Percentiles rank a stretch among this genome's conserved stretches.
Evolutionary conservation across 2,797 vertebrate genomes (phyloP).

Genomic region (Alcedo quadribrachys): DNA sequence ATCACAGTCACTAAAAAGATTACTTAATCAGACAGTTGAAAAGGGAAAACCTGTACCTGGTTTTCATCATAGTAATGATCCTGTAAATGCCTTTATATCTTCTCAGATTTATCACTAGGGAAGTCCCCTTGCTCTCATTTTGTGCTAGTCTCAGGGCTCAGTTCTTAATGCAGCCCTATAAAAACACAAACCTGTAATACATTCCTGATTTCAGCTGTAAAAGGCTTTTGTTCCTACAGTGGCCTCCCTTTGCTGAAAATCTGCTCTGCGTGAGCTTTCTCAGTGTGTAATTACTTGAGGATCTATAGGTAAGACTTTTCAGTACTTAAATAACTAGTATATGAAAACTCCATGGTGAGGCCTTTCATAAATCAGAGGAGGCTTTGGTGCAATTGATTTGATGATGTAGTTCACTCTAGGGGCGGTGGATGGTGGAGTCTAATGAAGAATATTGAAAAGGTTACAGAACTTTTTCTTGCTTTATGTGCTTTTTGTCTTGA

Average conservation of each 20-base stretch:
- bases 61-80: slow-evolving; percentile 87
- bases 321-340: slow-evolving; percentile 71
- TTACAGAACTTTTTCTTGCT: slow-evolving; percentile 55
- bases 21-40: slow-evolving; percentile 86
- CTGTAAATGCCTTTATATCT: slow-evolving; percentile 80
- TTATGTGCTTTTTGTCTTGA: slow-evolving; percentile 48
- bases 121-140: slow-evolving; percentile 21
- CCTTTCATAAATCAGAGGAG: slow-evolving; percentile 68
- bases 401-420: slow-evolving; percentile 71
- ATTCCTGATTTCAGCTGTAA: slow-evolving; percentile 61
- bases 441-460: slow-evolving; percentile 75
- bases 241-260: slow-evolving; percentile 64
- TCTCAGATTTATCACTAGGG: background rate
- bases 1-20: slow-evolving; percentile 83
- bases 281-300: slow-evolving; percentile 73
- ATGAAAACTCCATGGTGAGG: slow-evolving; percentile 69
- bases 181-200: slow-evolving; percentile 57
- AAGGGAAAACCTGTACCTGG: slow-evolving; percentile 87
- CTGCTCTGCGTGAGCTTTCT: slow-evolving; percentile 66
- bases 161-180: slow-evolving; percentile 35
- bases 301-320: slow-evolving; percentile 75
- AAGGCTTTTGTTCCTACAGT: slow-evolving; percentile 63
- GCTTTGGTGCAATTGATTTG: slow-evolving; percentile 74
- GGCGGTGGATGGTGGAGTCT: slow-evolving; percentile 47
- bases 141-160: background rate